Percentiles rank a stretch among this genome's conserved stretches.
Evolutionary conservation across 2,888 invertebrate species (phyloP).

Genomic region (Alsophila aescularia): DNA sequence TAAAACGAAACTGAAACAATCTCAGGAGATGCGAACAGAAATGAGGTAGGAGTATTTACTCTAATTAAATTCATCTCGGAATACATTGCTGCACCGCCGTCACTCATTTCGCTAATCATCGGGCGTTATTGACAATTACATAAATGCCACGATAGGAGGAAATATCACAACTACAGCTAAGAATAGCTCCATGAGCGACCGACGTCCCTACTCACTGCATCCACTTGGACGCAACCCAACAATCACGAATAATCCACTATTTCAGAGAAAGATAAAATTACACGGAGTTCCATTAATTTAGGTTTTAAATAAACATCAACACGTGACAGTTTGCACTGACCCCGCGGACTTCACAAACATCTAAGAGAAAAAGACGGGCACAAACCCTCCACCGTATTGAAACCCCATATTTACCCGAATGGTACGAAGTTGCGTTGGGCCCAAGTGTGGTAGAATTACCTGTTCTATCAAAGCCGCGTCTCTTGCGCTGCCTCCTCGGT

Average conservation of each 20-base stretch:
- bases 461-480: slow-evolving; percentile 85
- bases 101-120: slow-evolving; percentile 50
- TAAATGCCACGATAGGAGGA: no score
- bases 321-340: slow-evolving; percentile 18
- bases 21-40: slow-evolving; percentile 41
- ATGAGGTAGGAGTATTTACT: slow-evolving; percentile 22
- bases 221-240: slow-evolving; percentile 81
- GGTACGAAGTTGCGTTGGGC: slow-evolving; percentile 63
- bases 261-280: slow-evolving; percentile 41
- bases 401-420: slow-evolving; percentile 45
- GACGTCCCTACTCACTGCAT: slow-evolving; percentile 68
- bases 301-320: slow-evolving; percentile 20
- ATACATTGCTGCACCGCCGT: slow-evolving; percentile 28
- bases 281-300: slow-evolving; percentile 35
- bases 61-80: slow-evolving; percentile 11
- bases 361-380: slow-evolving; percentile 26
- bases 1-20: slow-evolving; percentile 48
- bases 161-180: slow-evolving; percentile 31
- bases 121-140: slow-evolving; percentile 18
- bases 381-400: slow-evolving; percentile 50
- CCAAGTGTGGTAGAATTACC: slow-evolving; percentile 79
- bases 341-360: slow-evolving; percentile 37
- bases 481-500: slow-evolving; percentile 84
- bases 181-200: slow-evolving; percentile 63
- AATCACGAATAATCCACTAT: slow-evolving; percentile 45